Percentiles rank a stretch among this genome's conserved stretches.
phyloP scores from a whole-genome alignment of 2,113 vertebrate species.

The Cynocephalus volans region DNA sequence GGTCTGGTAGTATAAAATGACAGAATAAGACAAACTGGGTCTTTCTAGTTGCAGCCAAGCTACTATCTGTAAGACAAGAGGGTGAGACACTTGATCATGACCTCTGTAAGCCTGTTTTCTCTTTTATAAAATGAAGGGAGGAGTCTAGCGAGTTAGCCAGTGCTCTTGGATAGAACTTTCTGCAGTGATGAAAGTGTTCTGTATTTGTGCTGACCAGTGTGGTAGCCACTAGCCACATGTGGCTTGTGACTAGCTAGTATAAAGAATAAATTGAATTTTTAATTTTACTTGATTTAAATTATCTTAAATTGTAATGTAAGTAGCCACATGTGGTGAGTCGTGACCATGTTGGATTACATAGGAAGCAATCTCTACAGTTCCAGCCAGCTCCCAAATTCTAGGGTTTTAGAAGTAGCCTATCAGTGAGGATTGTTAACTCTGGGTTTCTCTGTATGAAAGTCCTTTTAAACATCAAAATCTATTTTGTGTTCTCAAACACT shows the following conservation, averaged over 20 bases:
- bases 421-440: not conserved
- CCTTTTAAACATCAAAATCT: slow-evolving; percentile 39
- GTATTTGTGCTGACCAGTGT: not conserved
- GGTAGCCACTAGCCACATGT: not conserved
- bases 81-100: not conserved
- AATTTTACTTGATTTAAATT: slow-evolving; percentile 38
- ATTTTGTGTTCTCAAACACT: slow-evolving; percentile 58
- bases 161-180: not conserved
- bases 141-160: not conserved
- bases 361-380: not conserved
- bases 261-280: slow-evolving; percentile 10
- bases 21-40: not conserved
- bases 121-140: not conserved
- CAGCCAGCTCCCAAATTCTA: not conserved
- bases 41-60: not conserved
- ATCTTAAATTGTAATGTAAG: slow-evolving; percentile 15
- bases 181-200: not conserved
- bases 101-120: not conserved
- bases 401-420: slow-evolving; percentile 16
- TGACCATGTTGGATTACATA: not conserved
- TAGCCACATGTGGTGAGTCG: not conserved
- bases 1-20: not conserved
- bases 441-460: slow-evolving; percentile 23
- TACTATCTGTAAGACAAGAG: not conserved
- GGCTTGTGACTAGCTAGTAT: not conserved